phyloP scores from a whole-genome alignment of 1,140 invertebrate genomes.

The Subanguina moxae region DNA sequence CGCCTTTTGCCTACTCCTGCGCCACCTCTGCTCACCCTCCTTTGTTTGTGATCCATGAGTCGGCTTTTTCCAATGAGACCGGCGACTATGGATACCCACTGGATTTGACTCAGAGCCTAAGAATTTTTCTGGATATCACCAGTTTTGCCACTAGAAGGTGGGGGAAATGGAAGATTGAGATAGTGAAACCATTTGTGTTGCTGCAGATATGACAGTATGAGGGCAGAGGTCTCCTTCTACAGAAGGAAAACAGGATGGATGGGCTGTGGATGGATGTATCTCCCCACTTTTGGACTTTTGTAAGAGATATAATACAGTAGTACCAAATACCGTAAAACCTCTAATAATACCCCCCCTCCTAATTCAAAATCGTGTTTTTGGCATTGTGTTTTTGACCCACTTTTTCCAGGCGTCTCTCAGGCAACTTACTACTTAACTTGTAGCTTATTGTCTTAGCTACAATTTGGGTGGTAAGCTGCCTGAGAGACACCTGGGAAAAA shows the following conservation, averaged over 20 bases:
- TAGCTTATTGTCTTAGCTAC: too few species aligned
- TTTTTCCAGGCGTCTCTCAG: too few species aligned
- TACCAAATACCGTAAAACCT: too few species aligned
- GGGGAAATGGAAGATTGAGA: constrained; percentile 1
- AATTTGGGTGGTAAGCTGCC: too few species aligned
- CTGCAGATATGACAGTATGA: constrained; percentile 34
- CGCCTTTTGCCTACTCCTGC: constrained; percentile 7
- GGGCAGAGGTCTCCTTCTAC: constrained; percentile 33
- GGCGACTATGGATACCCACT: constrained; percentile 36
- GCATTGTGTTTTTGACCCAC: too few species aligned
- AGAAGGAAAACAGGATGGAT: constrained; percentile 36
- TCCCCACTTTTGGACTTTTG: constrained; percentile 40
- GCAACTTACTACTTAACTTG: too few species aligned
- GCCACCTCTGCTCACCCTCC: constrained; percentile 13
- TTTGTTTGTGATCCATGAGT: constrained; percentile 29
- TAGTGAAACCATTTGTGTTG: background rate
- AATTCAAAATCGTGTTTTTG: too few species aligned
- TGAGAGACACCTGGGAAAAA: too few species aligned
- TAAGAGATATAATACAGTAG: too few species aligned
- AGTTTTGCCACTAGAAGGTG: constrained; percentile 36
- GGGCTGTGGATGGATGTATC: constrained; percentile 32
- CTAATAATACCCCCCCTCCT: too few species aligned
- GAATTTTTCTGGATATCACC: constrained; percentile 34
- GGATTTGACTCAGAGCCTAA: constrained; percentile 29
- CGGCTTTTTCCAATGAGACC: constrained; percentile 38